phyloP scores from a whole-genome alignment of 1,140 invertebrate genomes.

The Hormaphis cornu region DNA sequence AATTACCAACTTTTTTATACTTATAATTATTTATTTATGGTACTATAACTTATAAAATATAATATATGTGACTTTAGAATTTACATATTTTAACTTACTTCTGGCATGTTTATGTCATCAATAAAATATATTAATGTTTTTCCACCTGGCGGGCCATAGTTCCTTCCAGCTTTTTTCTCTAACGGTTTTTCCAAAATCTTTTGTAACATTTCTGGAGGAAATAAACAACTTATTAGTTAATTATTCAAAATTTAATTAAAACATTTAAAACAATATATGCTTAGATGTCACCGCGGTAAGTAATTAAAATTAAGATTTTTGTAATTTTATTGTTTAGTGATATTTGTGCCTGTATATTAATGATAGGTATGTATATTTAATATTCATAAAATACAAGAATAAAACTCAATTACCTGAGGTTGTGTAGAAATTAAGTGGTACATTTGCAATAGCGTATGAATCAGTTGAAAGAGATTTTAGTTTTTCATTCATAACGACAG shows the following conservation, averaged over 20 bases:
- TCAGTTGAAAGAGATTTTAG: slow-evolving; percentile 63
- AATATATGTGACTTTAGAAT: too few species aligned
- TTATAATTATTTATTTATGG: too few species aligned
- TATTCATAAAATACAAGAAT: too few species aligned
- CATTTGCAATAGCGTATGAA: slow-evolving; percentile 67
- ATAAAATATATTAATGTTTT: slow-evolving; percentile 89
- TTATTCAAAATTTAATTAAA: too few species aligned
- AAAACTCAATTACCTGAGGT: slow-evolving; percentile 71
- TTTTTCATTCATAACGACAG: slow-evolving; percentile 76
- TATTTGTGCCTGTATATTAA: too few species aligned
- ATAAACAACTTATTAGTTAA: slow-evolving; percentile 17
- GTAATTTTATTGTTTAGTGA: too few species aligned
- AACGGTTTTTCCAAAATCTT: slow-evolving; percentile 81
- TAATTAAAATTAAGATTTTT: too few species aligned
- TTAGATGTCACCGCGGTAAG: too few species aligned
- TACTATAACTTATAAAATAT: too few species aligned
- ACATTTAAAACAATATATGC: too few species aligned
- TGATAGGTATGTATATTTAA: too few species aligned
- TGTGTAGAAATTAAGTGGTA: slow-evolving; percentile 93
- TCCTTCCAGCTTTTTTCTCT: slow-evolving; percentile 89
- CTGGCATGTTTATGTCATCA: slow-evolving; percentile 96
- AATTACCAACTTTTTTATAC: background rate
- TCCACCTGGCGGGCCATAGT: slow-evolving; percentile 83
- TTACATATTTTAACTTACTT: slow-evolving; percentile 48
- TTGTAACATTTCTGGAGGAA: slow-evolving; percentile 67